phyloP scores from a whole-genome alignment of 35 echinoderm and acorn worm species.

The Eucidaris tribuloides region DNA sequence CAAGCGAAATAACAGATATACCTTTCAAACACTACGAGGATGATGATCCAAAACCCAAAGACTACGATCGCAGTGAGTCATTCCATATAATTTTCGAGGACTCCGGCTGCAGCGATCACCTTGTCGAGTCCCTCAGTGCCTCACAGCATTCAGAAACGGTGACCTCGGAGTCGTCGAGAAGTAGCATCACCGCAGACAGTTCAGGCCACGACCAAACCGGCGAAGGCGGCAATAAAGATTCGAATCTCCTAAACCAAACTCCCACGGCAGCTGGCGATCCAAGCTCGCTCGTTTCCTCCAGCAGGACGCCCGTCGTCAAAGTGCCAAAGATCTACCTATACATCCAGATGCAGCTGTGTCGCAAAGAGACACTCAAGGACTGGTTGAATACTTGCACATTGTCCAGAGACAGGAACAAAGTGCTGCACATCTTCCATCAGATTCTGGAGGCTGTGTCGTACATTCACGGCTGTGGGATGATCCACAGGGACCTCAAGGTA shows the following conservation, averaged over 20 bases:
- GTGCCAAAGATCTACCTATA: conserved; percentile 65
- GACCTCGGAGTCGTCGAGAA: not conserved
- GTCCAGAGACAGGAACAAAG: conserved; percentile 45
- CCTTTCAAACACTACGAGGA: not conserved
- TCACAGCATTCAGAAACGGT: not conserved
- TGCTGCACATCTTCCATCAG: conserved; percentile 73
- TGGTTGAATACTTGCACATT: conserved; percentile 50
- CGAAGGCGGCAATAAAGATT: not conserved
- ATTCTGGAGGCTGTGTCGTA: conserved; percentile 74
- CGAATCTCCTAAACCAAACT: not conserved
- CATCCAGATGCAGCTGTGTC: conserved; percentile 89
- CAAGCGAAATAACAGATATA: not conserved
- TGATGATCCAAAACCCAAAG: not conserved
- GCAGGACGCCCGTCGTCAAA: not conserved
- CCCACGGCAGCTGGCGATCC: not conserved
- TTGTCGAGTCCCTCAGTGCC: not conserved
- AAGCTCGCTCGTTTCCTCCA: not conserved
- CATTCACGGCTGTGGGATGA: conserved; percentile 75
- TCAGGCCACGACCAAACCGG: not conserved
- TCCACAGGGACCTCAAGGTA: conserved; percentile 87
- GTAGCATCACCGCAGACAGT: not conserved
- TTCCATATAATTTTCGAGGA: conserved; percentile 15
- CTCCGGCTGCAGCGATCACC: conserved; percentile 13
- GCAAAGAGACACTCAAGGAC: conserved; percentile 79
- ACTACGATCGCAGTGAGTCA: conserved; percentile 15